Base-by-base conservation (phyloP, 2,113 vertebrate species). In the Crotalus viridis region DNA sequence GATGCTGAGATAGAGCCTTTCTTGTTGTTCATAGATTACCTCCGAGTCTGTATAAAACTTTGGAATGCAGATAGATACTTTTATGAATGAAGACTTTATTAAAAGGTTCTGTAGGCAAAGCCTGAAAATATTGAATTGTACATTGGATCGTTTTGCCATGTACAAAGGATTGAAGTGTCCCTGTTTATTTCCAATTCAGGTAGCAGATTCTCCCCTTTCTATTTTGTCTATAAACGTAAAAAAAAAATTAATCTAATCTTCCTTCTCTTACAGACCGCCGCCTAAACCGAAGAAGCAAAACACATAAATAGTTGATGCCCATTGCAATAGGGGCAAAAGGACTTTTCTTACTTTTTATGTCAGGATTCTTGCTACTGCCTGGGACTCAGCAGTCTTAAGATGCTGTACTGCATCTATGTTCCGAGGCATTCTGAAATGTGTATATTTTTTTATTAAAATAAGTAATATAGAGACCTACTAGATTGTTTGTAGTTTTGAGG, bases 251-350 rank as follows among this genome's bases (percentile, higher is more conserved):
- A 81, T 43, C 17, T 81, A 9, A 81, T 81, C 74, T 81, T 81
- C 74, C 74, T 81, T 94, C 57, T 74, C 74, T 92, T 93, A 59
- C 96, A 99, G 98, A 97, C 98, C 98, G 21, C 96, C 98, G 48
- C 97, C 98, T 0, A 99, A 99, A 87, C 97, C 96, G 97, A 99
- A 98, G 97, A 98, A 99, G 95, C 98, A 96, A 97, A 95, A 89
- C 13, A 43, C 43, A 28, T n/a, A 64, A 93, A n/a, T 21, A 9
- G 12, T 87, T 26, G 9, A 10, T 22, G 33, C 28, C 4, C 26
- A 22, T 81, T 48, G 46, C 22, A 7, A 21, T 33, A 54, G 46
- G 57, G 56, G 55, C 51, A 46, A 54, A 64, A 51, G 59, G 46
- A 24, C 24, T 87, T 54, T 33, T 39, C 56, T 39, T 90, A 21